Evolutionary conservation across 2,888 invertebrate genomes (phyloP).

Genomic region (Trichopria drosophilae): DNA sequence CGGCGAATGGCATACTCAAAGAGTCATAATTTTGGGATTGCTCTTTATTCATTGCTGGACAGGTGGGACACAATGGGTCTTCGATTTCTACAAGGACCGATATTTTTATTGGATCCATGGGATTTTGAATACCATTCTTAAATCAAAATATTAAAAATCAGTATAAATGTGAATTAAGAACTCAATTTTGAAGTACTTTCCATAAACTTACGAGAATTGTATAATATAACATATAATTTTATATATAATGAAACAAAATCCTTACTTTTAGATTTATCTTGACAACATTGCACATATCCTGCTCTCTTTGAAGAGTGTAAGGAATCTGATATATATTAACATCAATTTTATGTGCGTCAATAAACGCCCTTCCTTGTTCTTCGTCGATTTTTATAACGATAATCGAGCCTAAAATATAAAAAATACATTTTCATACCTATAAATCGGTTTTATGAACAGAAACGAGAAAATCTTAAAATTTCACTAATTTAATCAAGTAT

Average conservation of each 20-base stretch:
- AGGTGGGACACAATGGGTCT: conserved; percentile 31
- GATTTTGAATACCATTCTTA: conserved; percentile 43
- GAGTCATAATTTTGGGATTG: conserved; percentile 2
- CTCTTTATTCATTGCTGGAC: conserved; percentile 39
- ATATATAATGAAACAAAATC: no score
- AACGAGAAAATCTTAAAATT: no score
- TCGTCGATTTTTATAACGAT: conserved; percentile 39
- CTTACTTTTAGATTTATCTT: conserved; percentile 40
- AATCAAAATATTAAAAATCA: conserved; percentile 11
- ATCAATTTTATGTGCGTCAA: conserved; percentile 14
- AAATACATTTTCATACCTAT: background rate
- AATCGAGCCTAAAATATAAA: conserved; percentile 33
- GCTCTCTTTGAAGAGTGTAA: conserved; percentile 26
- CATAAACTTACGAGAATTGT: no score
- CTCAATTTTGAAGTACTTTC: background rate
- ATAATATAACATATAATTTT: no score
- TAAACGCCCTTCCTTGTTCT: conserved; percentile 36
- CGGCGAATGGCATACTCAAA: conserved; percentile 40
- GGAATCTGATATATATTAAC: conserved; percentile 30
- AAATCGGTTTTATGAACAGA: no score
- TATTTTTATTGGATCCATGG: conserved; percentile 19
- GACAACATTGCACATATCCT: conserved; percentile 25
- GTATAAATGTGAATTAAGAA: background rate
- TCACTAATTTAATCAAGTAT: no score
- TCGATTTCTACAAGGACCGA: background rate